Evolutionary conservation across 2,888 invertebrate species (phyloP).

Genomic region (Tromatobia lineatoria): DNA sequence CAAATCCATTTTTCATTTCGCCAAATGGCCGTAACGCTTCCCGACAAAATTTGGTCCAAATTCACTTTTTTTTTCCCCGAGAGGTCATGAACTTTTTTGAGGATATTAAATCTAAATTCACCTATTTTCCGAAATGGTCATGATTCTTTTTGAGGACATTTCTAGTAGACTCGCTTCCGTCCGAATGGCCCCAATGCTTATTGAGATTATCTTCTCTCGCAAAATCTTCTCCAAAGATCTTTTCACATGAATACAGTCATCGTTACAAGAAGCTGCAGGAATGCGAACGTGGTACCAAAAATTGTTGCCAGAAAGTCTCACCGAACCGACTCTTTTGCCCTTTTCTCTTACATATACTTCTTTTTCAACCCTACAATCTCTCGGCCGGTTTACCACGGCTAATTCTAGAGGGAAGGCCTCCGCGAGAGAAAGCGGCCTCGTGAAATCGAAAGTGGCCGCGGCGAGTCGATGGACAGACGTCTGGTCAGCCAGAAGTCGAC

Average conservation of each 20-base stretch:
- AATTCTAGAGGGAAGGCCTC: slow-evolving; percentile 77
- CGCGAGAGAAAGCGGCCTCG: slow-evolving; percentile 75
- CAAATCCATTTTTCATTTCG: no score
- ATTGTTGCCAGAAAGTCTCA: slow-evolving; percentile 57
- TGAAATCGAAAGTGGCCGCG: slow-evolving; percentile 74
- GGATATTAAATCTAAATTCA: no score
- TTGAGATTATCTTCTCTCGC: no score
- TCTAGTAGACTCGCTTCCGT: no score
- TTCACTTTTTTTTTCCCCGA: no score
- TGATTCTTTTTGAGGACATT: no score
- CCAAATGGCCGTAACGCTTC: no score
- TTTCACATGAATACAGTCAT: not conserved
- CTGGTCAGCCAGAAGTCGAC: slow-evolving; percentile 63
- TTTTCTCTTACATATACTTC: slow-evolving; percentile 19
- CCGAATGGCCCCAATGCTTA: no score
- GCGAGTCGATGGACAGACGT: slow-evolving; percentile 52
- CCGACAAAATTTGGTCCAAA: no score
- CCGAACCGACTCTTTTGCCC: slow-evolving; percentile 70
- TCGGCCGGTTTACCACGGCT: slow-evolving; percentile 76
- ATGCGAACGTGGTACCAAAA: slow-evolving; percentile 70
- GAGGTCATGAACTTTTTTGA: no score
- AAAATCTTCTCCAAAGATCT: no score
- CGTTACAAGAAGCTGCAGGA: slow-evolving; percentile 47
- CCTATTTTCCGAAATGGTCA: no score
- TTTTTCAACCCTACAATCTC: slow-evolving; percentile 80